Conservation (phyloP, 2,888 invertebrate species). For the Mimumesa dahlbomi region DNA sequence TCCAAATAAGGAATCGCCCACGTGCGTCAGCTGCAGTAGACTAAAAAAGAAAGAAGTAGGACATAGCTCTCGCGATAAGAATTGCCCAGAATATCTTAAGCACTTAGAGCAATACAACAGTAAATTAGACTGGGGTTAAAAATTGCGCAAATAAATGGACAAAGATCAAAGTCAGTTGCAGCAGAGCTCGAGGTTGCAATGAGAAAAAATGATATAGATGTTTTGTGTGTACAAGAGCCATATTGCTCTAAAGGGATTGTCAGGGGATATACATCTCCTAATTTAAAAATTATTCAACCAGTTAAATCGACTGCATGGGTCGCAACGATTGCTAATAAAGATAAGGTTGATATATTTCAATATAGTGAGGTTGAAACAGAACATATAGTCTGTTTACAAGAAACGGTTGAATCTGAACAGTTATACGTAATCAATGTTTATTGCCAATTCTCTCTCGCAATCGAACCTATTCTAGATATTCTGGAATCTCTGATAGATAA, state of each 20-base stretch:
- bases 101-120: too few species aligned
- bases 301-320: too few species aligned
- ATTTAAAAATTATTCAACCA: not conserved
- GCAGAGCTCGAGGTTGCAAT: not conserved
- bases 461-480: not conserved
- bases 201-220: not conserved
- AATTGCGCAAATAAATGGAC: not conserved
- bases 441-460: not conserved
- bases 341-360: not conserved
- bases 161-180: not conserved
- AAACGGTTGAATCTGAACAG: too few species aligned
- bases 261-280: not conserved
- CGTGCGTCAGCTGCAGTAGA: too few species aligned
- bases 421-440: too few species aligned
- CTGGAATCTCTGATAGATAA: not conserved
- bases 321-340: too few species aligned
- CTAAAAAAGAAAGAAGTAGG: too few species aligned
- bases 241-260: constrained; percentile 1
- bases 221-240: constrained; percentile 11
- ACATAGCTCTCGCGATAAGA: too few species aligned
- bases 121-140: not conserved
- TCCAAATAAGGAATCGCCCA: not conserved
- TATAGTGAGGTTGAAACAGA: not conserved
- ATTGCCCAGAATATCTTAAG: too few species aligned
- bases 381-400: not conserved